These are phyloP conservation scores for Meandrina meandrites DNA, from an alignment of 92 coral and sea anemone species.

Conservation along the genomic window DNA sequence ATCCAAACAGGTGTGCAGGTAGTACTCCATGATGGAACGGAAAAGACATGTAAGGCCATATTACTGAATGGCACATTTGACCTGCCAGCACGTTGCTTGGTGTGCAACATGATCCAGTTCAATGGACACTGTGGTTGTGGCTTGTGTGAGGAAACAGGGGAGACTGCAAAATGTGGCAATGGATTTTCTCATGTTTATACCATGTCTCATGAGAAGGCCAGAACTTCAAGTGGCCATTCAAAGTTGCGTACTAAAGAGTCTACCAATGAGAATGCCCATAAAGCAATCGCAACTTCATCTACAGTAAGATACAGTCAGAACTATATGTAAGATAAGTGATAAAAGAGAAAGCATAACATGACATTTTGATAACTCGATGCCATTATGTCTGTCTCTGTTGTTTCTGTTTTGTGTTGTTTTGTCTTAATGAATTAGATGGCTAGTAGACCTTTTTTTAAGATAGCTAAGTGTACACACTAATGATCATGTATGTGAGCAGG, in stretches of 20 bases:
- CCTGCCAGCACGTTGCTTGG: conserved; percentile 45
- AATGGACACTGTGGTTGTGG: conserved; percentile 67
- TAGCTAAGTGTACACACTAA: no score
- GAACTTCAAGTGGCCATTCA: conserved; percentile 43
- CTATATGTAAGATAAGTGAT: no score
- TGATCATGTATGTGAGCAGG: no score
- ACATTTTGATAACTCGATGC: no score
- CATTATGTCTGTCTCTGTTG: no score
- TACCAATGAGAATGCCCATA: conserved; percentile 31
- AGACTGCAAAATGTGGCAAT: conserved; percentile 49
- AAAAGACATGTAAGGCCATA: conserved; percentile 37
- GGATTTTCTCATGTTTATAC: conserved; percentile 54
- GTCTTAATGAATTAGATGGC: no score
- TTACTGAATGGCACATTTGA: conserved; percentile 49
- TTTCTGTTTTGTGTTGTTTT: no score
- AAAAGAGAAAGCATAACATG: no score
- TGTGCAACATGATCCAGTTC: conserved; percentile 27
- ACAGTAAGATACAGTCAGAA: no score
- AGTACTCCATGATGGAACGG: conserved; percentile 17
- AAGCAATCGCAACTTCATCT: conserved; percentile 26
- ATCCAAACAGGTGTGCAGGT: conserved; percentile 34
- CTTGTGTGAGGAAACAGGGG: conserved; percentile 55
- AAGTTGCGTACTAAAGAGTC: conserved; percentile 37
- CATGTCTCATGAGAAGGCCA: conserved; percentile 41
- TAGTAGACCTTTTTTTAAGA: no score